Conservation (phyloP, 2,113 vertebrate species). For the Perca flavescens region DNA sequence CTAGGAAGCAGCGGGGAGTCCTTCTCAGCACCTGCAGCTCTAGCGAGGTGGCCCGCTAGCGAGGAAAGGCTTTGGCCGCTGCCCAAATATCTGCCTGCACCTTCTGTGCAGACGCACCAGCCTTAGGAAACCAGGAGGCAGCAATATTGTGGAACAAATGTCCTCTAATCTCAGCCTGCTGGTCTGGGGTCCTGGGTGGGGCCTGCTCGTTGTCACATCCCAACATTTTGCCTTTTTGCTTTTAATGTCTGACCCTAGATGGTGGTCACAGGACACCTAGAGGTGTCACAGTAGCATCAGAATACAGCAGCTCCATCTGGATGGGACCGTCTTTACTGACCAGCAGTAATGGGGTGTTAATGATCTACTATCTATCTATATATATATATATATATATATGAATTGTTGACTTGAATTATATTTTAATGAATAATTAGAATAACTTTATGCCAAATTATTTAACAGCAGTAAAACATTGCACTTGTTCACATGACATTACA, state of each 20-base stretch:
- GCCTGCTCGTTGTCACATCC: conserved; percentile 56
- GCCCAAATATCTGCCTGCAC: conserved; percentile 93
- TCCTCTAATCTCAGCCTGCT: conserved; percentile 90
- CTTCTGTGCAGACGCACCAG: conserved; percentile 91
- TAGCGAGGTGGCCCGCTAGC: conserved; percentile 82
- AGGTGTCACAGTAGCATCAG: conserved; percentile 18
- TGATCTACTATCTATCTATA: neutral
- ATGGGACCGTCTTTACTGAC: neutral
- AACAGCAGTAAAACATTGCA: neutral
- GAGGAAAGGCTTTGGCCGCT: conserved; percentile 87
- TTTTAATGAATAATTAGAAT: neutral
- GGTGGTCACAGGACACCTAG: conserved; percentile 1
- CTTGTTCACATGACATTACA: neutral
- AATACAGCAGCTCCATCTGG: neutral
- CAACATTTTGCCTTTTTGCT: conserved; percentile 39
- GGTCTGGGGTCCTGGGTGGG: conserved; percentile 82
- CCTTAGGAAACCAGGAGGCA: conserved; percentile 89
- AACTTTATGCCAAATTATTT: neutral
- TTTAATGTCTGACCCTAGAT: conserved; percentile 30
- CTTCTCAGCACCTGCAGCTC: conserved; percentile 88
- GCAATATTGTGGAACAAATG: conserved; percentile 90
- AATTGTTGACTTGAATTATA: too few species aligned
- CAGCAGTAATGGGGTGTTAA: neutral
- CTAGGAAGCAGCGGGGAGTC: conserved; percentile 83
- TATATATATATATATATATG: too few species aligned